Evolutionary conservation across 2,888 invertebrate genomes (phyloP), one percentile per base, ranked within the genome.

Genomic region (Cynaeus angustus): DNA sequence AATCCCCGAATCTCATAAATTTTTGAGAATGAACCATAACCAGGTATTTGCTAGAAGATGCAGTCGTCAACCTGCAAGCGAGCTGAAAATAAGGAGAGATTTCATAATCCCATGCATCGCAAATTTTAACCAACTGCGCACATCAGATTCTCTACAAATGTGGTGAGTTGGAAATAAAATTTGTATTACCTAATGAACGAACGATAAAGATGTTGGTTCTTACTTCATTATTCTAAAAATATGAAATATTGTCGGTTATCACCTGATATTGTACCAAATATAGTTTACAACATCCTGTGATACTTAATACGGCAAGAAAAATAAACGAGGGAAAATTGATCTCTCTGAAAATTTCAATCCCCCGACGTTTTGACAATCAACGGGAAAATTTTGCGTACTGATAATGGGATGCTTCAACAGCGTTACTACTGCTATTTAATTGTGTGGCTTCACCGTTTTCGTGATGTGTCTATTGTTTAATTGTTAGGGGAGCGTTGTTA

Each of bases 41-140:
- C 38, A 37, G 50, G 52, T 64, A 41, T 64, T 50, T 64, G 10
- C 28, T 14, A 12, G 65, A 55, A 53, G 45, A 53, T 41, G 50
- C 50, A 52, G 38, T 16, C 48, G 26, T 61, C 48, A 50, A 64
- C 12, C 43, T 64, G 33, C 61, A 61, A 37, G 30, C 37, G 37
- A 21, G 21, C 21, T 21, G 21, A 21, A 21, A 21, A 4, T 21
- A 48, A 21, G 1, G 50, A 30, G 16, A 21, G 62, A 38, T 62
- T 55, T 64, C 45, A 30, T 33, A 61, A 45, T 55, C 52, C 53
- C 30, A 55, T 52, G 43, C 71, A 69, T 72, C 71, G 69, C 69
- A 67, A 71, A 74, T 71, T 74, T 67, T 69, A 70, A 72, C 68
- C 67, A 55, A 59, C 59, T 62, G 61, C 53, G 61, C 71, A 70